Conservation (phyloP, 2,888 invertebrate species). For the Andrena flavipes region DNA sequence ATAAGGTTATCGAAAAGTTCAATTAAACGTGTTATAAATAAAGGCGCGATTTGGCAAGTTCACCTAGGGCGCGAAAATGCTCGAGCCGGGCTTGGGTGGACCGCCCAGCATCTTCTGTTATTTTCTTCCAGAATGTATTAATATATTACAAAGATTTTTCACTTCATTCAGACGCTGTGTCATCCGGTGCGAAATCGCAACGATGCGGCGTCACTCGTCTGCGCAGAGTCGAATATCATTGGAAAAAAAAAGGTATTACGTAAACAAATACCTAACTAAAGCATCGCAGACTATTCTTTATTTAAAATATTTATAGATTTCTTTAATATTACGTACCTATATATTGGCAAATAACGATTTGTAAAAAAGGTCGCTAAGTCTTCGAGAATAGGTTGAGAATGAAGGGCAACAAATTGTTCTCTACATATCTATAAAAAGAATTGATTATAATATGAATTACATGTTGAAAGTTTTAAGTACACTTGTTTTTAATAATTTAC, state of each 20-base stretch:
- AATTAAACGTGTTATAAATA: too few relatives aligned
- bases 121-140: too few relatives aligned
- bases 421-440: constrained; percentile 92
- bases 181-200: too few relatives aligned
- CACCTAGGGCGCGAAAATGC: too few relatives aligned
- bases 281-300: background rate
- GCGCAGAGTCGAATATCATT: background rate
- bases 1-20: too few relatives aligned
- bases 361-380: constrained; percentile 92
- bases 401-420: constrained; percentile 98
- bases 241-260: background rate
- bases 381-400: constrained; percentile 96
- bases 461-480: background rate
- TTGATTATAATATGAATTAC: constrained; percentile 5
- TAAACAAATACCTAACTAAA: background rate
- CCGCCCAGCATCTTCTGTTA: too few relatives aligned
- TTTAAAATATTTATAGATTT: background rate
- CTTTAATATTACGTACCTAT: constrained; percentile 37
- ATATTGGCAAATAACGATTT: constrained; percentile 86
- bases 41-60: too few relatives aligned
- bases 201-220: too few relatives aligned
- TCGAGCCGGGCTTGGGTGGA: too few relatives aligned
- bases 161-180: too few relatives aligned
- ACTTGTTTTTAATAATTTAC: constrained; percentile 22
- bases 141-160: too few relatives aligned